Evolutionary conservation across 2,888 invertebrate genomes (phyloP), one percentile per base, ranked within the genome.

Genomic region (Odontomyia ornata): DNA sequence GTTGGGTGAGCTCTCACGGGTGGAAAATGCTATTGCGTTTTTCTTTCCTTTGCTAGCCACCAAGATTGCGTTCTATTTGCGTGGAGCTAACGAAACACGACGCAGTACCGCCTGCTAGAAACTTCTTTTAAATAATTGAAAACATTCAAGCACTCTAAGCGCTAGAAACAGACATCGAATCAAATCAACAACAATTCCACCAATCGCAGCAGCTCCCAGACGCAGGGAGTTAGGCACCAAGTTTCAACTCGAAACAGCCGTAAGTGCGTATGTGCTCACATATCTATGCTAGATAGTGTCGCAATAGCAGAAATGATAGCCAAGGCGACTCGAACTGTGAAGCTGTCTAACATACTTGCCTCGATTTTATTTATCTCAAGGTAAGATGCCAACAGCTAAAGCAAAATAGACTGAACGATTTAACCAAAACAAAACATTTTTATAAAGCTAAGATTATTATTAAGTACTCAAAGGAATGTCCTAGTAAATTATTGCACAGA

Each of bases 291-390:
- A 52, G 52, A 52, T 18, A 13, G 18, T n/a, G 52, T 18, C 18
- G 52, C 52, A 36, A 36, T 9, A 52, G 43, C 52, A 52, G 15
- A 67, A 67, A 67, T 46, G 15, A 36, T 30, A 18, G 60, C 60
- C 25, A 11, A 23, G 1, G 30, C 36, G 21, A 67, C 15, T 36
- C 36, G 36, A 11, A 23, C 36, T 13, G 64, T 30, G 11, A 11
- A 11, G 23, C 67, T 21, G 67, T 23, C 36, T 23, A 71, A 47
- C 71, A 71, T 25, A 71, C 27, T 71, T 71, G 71, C 52, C 71
- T 71, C 71, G 47, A 71, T 47, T 71, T 47, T 47, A 71, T 71
- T 71, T 47, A 71, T 71, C 71, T 52, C 71, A 71, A 71, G 71
- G 71, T 28, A 71, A 71, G 52, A 52, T 47, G 47, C 23, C 52